Evolutionary conservation across 1,140 invertebrate species (phyloP).

Genomic region (Pseudomyrmex cubaensis): DNA sequence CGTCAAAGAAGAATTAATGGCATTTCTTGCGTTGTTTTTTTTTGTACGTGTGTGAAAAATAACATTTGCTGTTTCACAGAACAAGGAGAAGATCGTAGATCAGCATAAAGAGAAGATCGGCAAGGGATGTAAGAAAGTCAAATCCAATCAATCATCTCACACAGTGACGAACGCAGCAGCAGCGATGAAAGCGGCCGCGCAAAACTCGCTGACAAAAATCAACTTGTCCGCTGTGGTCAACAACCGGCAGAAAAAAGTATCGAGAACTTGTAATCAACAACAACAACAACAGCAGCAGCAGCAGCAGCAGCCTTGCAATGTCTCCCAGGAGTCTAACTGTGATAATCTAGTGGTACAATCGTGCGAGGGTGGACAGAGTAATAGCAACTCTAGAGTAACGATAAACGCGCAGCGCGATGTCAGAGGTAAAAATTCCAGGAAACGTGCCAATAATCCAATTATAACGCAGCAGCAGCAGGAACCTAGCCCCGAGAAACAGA

Average conservation of each 20-base stretch:
- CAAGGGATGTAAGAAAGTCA: slow-evolving; percentile 79
- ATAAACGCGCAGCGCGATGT: slow-evolving; percentile 69
- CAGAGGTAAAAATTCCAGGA: slow-evolving; percentile 80
- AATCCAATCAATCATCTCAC: slow-evolving; percentile 79
- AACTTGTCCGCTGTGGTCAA: slow-evolving; percentile 64
- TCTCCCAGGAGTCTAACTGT: slow-evolving; percentile 83
- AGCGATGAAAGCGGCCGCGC: slow-evolving; percentile 69
- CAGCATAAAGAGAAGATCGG: slow-evolving; percentile 70
- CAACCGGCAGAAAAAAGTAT: slow-evolving; percentile 77
- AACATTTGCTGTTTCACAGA: slow-evolving; percentile 56
- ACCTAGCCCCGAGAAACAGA: slow-evolving; percentile 82
- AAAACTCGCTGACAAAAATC: slow-evolving; percentile 67
- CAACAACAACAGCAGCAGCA: slow-evolving; percentile 22
- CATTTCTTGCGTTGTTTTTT: slow-evolving; percentile 25
- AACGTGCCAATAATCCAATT: slow-evolving; percentile 78
- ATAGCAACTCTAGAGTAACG: slow-evolving; percentile 66
- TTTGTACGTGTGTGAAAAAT: slow-evolving; percentile 58
- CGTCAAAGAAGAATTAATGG: not conserved
- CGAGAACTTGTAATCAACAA: slow-evolving; percentile 73
- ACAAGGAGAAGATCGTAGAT: slow-evolving; percentile 78
- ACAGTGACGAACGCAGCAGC: slow-evolving; percentile 72
- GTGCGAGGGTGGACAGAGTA: slow-evolving; percentile 74
- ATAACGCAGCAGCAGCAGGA: slow-evolving; percentile 75
- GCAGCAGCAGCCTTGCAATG: slow-evolving; percentile 68
- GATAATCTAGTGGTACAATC: slow-evolving; percentile 81